Base-by-base conservation (phyloP, 2,888 invertebrate genomes). In the Sminthurides aquaticus region DNA sequence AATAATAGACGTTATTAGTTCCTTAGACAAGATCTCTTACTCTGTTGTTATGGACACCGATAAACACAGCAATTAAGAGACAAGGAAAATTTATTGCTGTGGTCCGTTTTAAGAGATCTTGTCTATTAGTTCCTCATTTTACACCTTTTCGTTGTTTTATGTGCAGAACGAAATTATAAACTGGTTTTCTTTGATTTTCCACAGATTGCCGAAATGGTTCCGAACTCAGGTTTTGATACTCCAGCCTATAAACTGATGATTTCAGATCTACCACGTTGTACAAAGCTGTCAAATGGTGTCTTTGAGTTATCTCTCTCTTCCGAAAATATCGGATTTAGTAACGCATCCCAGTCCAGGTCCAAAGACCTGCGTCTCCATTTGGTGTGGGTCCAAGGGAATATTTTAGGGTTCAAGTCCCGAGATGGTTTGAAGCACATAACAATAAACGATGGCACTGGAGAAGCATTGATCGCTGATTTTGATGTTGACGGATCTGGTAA, bases 301-400 rank as follows among this genome's bases (percentile, higher is more conserved):
- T 64, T 59, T 62, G 29, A 52, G 22, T 24, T 68, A 15, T 25
- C 49, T 24, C 43, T 68, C n/a, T 27, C 54, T 22, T 29, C 43
- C 18, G 15, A 55, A 48, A 25, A 34, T 15, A 25, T n/a, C 20
- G 48, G 56, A 56, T 3, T 34, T 5, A 28, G 20, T 2, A 2
- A n/a, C 2, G 22, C 24, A 52, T 34, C 59, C 1, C 57, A 48
- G 18, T 3, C 22, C 2, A 27, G 20, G 27, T 2, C 26, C 8
- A 49, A 28, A n/a, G 55, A 20, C 2, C 2, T 62, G 2, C 18
- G 3, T 11, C 57, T 70, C 1, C 62, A 63, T 26, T n/a, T 70
- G n/a, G 56, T 64, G 15, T 70, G 70, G 70, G 62, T 70, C 28
- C 70, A 70, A 65, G 70, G 70, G 24, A 49, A 52, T 18, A 49